Base-by-base conservation (phyloP, 2,113 vertebrate species). In the Callionymus lyra region DNA sequence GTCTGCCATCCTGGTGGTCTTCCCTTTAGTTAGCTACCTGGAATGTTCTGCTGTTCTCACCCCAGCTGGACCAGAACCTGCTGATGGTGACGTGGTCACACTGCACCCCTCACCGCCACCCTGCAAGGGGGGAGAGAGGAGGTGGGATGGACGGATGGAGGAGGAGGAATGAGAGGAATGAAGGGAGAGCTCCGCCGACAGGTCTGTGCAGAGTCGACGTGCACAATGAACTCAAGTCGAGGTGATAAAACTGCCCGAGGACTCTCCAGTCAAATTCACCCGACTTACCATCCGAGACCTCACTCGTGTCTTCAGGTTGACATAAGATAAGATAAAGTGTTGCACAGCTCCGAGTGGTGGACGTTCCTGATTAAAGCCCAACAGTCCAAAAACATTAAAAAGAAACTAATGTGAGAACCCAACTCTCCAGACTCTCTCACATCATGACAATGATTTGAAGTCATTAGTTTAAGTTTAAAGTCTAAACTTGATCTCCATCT, bases 131-230 rank as follows among this genome's bases (percentile, higher is more conserved):
- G 68, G 45, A 64, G 63, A 70, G 47, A 36, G 65, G 62, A 59
- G 31, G 72, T 74, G 70, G 57, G 77, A 54, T 68, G 44, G 63
- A 65, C 60, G 35, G 53, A 64, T 51, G 38, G 53, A 68, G 48
- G 52, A 64, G 35, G 62, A 84, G 69, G 71, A 80, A 87, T 87
- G 77, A 50, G 12, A 80, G 68, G 82, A 86, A 85, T 86, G 79
- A 80, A 35, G 47, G 53, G 56, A 64, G 65, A 76, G 68, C 67
- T 77, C 72, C 66, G 42, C 51, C 16, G 56, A 66, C 86, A 87
- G 81, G 86, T 86, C 84, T 83, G 79, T 81, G 72, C 86, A 87
- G 63, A 75, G 41, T 70, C 64, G 57, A 35, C 55, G 47, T 71
- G 57, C 6, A 44, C 61, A 48, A 46, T 74, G 72, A 84, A 80